A percentile compares a stretch with the other conserved stretches of the same genome.
phyloP scores from a whole-genome alignment of 2,113 vertebrate species.

The Ifrita kowaldi region DNA sequence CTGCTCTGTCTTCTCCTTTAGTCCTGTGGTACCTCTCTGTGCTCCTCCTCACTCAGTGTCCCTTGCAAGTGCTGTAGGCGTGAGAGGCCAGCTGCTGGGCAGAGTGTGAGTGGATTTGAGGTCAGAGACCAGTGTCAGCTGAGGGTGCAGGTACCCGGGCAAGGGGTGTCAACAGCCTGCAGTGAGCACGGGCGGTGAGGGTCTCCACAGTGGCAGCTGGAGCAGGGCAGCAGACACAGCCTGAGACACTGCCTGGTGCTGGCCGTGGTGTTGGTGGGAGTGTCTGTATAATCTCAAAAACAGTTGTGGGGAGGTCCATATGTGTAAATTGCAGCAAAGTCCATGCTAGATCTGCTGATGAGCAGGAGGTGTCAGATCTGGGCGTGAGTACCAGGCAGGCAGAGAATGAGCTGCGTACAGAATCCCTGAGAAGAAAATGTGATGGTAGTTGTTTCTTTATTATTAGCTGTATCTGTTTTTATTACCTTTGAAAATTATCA shows the following conservation, averaged over 20 bases:
- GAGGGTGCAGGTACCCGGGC: accelerated
- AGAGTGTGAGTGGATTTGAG: not conserved
- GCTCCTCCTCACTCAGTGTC: accelerated
- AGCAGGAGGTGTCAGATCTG: no score
- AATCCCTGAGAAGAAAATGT: not conserved
- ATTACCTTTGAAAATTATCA: not conserved
- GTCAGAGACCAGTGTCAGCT: accelerated
- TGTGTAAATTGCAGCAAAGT: not conserved
- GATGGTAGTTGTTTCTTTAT: not conserved
- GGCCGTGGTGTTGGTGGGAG: accelerated
- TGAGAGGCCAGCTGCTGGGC: not conserved
- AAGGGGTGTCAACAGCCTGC: not conserved
- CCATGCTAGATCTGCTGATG: accelerated
- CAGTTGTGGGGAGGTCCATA: accelerated
- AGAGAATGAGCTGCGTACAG: not conserved
- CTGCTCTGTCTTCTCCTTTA: not conserved
- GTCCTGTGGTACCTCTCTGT: not conserved
- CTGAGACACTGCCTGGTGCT: not conserved
- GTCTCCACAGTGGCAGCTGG: accelerated
- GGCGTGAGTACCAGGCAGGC: not conserved
- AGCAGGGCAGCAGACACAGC: not conserved
- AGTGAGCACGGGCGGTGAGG: accelerated
- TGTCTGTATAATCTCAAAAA: not conserved
- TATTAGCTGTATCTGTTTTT: not conserved
- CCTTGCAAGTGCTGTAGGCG: no score